Evolutionary conservation across 2,888 invertebrate genomes (phyloP).

Genomic region (Leptopterna dolabrata): DNA sequence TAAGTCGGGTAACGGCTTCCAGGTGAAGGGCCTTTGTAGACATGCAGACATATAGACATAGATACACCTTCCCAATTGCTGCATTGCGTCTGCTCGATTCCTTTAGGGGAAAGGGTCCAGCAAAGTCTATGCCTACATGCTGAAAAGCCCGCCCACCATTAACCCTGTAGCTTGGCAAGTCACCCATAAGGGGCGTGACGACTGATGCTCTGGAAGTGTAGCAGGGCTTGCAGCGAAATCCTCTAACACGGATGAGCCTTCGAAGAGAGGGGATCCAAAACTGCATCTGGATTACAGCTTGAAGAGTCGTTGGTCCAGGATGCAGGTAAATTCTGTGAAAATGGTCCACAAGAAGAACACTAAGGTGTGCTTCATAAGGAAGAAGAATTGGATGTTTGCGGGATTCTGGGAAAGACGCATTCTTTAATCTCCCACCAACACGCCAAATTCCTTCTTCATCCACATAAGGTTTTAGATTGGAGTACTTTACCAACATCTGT

Average conservation of each 20-base stretch:
- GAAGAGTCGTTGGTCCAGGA: conserved; percentile 30
- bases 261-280: conserved; percentile 45
- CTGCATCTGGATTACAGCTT: neutral
- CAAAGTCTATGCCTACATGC: conserved; percentile 61
- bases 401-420: neutral
- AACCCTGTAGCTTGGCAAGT: conserved; percentile 57
- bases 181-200: conserved; percentile 58
- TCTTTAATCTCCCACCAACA: conserved; percentile 57
- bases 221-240: conserved; percentile 29
- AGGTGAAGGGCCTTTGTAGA: conserved; percentile 64
- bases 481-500: neutral
- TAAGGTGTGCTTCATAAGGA: conserved; percentile 52
- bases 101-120: conserved; percentile 58
- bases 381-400: conserved; percentile 56
- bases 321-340: conserved; percentile 51
- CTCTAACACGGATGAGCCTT: conserved; percentile 16
- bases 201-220: conserved; percentile 34
- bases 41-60: conserved; percentile 61
- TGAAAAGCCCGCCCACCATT: conserved; percentile 57
- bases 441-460: conserved; percentile 44
- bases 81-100: conserved; percentile 14
- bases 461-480: conserved; percentile 43
- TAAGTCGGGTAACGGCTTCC: conserved; percentile 64
- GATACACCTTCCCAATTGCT: conserved; percentile 54
- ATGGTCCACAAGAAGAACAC: conserved; percentile 45